These are phyloP conservation scores for Drosophila biarmipes DNA, from an alignment of 1,140 invertebrate genomes.

Conservation along the genomic window DNA sequence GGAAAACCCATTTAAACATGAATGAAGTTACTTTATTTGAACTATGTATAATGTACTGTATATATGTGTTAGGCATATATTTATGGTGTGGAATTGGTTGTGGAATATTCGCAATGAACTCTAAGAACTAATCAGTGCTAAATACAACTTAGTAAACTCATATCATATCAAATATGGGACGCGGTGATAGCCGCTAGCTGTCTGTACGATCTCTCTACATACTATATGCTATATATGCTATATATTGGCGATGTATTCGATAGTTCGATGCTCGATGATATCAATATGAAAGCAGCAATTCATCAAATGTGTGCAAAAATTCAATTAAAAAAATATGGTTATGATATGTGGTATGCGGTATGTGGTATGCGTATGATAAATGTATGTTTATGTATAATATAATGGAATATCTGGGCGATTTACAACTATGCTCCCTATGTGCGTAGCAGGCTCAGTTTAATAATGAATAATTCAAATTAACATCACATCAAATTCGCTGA, in stretches of 20 bases:
- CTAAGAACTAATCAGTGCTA: conserved; percentile 79
- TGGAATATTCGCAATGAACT: conserved; percentile 44
- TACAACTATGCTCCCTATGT: conserved; percentile 17
- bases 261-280: conserved; percentile 66
- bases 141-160: conserved; percentile 73
- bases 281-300: conserved; percentile 81
- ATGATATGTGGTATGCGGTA: neutral
- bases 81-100: conserved; percentile 41
- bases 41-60: conserved; percentile 26
- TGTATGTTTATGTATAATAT: conserved; percentile 31
- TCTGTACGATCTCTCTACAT: conserved; percentile 33
- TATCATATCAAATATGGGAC: conserved; percentile 41
- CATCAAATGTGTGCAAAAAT: conserved; percentile 57
- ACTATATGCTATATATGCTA: conserved; percentile 20
- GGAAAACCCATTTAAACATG: conserved; percentile 12
- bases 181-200: conserved; percentile 52
- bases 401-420: conserved; percentile 34
- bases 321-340: conserved; percentile 31
- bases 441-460: conserved; percentile 13
- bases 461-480: conserved; percentile 46
- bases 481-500: conserved; percentile 54
- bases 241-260: conserved; percentile 37
- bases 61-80: conserved; percentile 17
- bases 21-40: conserved; percentile 50
- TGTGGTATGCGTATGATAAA: conserved; percentile 38